phyloP scores from a whole-genome alignment of 2,888 invertebrate genomes.

The Mamestra brassicae region DNA sequence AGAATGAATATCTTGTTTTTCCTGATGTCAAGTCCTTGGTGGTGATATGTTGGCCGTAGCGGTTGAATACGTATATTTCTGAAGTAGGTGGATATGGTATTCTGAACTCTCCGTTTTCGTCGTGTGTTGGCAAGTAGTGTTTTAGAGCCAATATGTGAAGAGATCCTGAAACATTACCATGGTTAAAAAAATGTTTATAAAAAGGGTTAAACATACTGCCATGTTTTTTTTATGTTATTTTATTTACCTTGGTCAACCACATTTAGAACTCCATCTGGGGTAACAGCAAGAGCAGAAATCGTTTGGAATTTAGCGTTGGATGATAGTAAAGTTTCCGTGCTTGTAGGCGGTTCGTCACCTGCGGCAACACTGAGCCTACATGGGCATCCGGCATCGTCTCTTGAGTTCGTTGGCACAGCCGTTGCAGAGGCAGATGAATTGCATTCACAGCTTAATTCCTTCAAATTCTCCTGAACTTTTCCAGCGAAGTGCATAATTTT shows the following conservation, averaged over 20 bases:
- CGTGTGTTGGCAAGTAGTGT: conserved; percentile 96
- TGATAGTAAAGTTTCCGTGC: conserved; percentile 96
- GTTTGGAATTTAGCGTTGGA: conserved; percentile 97
- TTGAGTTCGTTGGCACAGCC: conserved; percentile 79
- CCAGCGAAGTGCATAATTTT: conserved; percentile 98
- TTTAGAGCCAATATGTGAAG: conserved; percentile 96
- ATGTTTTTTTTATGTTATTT: background rate
- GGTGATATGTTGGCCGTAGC: conserved; percentile 98
- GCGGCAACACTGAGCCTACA: conserved; percentile 89
- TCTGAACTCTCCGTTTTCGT: conserved; percentile 97
- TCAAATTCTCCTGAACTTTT: conserved; percentile 93
- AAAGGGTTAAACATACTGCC: background rate
- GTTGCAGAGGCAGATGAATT: conserved; percentile 91
- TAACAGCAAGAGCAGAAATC: conserved; percentile 97
- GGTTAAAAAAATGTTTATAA: background rate
- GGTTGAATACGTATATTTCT: conserved; percentile 98
- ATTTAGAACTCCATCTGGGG: conserved; percentile 98
- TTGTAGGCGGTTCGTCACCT: conserved; percentile 93
- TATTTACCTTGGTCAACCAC: conserved; percentile 97
- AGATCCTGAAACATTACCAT: conserved; percentile 90
- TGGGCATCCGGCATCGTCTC: conserved; percentile 88
- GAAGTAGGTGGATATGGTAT: conserved; percentile 98
- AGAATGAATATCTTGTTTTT: conserved; percentile 97
- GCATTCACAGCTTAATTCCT: conserved; percentile 91
- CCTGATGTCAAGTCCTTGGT: conserved; percentile 99